phyloP scores from a whole-genome alignment of 2,113 vertebrate species.

The Ceuthmochares aereus region DNA sequence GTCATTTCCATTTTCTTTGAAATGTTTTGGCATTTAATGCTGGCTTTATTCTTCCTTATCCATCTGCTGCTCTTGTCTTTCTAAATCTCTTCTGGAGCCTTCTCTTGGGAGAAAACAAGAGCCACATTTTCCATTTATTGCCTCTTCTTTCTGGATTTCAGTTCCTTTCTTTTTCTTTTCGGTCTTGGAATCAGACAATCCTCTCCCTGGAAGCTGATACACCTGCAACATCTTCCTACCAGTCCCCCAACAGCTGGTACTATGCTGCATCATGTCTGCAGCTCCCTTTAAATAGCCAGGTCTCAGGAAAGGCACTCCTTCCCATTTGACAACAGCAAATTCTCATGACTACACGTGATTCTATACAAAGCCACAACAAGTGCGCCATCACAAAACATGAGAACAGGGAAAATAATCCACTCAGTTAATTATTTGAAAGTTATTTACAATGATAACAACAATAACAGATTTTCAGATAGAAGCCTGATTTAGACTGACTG shows the following conservation, averaged over 20 bases:
- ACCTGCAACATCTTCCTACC: not conserved
- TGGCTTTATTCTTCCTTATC: conserved; percentile 69
- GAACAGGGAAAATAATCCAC: not conserved
- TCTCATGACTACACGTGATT: too few species aligned
- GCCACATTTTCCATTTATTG: not conserved
- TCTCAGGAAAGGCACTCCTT: not conserved
- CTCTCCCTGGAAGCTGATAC: not conserved
- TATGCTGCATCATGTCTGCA: not conserved
- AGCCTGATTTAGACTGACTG: conserved; percentile 3
- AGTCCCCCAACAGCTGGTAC: not conserved
- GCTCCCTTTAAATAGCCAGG: not conserved
- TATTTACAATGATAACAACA: not conserved
- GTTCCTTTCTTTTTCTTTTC: not conserved
- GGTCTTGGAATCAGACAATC: not conserved
- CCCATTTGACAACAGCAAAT: too few species aligned
- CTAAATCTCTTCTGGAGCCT: conserved; percentile 63
- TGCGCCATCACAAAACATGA: not conserved
- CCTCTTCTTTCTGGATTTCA: conserved; percentile 17
- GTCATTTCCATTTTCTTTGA: conserved; percentile 67
- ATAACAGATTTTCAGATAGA: conserved; percentile 14
- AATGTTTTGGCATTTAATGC: conserved; percentile 63
- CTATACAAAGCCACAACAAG: not conserved
- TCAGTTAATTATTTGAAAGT: conserved; percentile 5
- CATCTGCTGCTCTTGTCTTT: conserved; percentile 68
- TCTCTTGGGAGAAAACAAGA: conserved; percentile 13